Evolutionary conservation across 2,888 invertebrate species (phyloP), one percentile per base, ranked within the genome.

Genomic region (Lordiphosa fenestrarum): DNA sequence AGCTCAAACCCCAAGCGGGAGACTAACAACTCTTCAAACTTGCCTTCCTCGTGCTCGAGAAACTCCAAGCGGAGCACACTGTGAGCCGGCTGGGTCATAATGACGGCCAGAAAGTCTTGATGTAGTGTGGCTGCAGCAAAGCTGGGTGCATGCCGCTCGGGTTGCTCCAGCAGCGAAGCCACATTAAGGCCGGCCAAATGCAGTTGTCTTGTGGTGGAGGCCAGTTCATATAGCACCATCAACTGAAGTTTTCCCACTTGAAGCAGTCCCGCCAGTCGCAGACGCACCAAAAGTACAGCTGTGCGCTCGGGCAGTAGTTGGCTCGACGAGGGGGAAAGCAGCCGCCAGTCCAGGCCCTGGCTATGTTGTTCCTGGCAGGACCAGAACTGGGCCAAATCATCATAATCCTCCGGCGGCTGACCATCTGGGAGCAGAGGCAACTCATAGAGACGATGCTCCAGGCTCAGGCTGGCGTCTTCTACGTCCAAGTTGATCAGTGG

Each of bases 61-160:
- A 74, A 84, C 13, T 66, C 53, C 5, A 88, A 50, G 1, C 53
- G 64, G 10, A 86, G 15, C 1, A 60, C 61, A 12, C 73, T 69
- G 9, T 77, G 69, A 2, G 66, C 50, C 2, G 69, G 53, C 10
- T 84, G 70, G 0, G 83, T 69, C 63, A 85, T 70, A 5, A 86
- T 71, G 13, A 85, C 72, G 3, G 89, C 80, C 10, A 88, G 61
- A 46, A 88, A 82, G 55, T 88, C 88, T 41, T 87, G 86, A 56
- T 88, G 85, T 41, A 88, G 13, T 3, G 76, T 73, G 0, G 49
- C 6, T 3, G 66, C 33, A 0, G 52, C 44, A 47, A 88, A 88
- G 9, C 46, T 70, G 3, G 87, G 64, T 10, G 67, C 61, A 59
- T 71, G 69, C 3, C 53, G 23, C 10, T 66, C 55, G 35, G 69